Evolutionary conservation across 2,888 invertebrate genomes (phyloP), one percentile per base, ranked within the genome.

Genomic region (Dasypolia templi): DNA sequence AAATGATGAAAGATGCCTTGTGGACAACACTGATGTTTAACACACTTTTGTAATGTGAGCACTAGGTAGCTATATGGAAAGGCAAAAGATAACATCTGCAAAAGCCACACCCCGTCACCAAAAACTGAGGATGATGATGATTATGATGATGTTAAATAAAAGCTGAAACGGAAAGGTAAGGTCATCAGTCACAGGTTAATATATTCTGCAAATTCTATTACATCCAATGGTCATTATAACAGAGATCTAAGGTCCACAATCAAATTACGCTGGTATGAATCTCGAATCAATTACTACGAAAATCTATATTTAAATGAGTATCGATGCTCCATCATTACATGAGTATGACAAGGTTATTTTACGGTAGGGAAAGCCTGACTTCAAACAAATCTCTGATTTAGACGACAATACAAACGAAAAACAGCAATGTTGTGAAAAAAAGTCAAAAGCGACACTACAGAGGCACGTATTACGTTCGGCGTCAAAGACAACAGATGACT

Each of bases 101-200:
- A 78, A 64, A 53, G 32, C 51, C 63, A 82, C 53, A 49, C 7
- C 7, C 9, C 55, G 35, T 69, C 53, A 46, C 70, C 46, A 26
- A 44, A 80, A 73, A 44, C 19, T 35, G 35, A 29, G 49, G 17
- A 76, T 77, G 42, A 51, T 32, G 32, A 49, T 39, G 44, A 53
- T 53, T 22, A 32, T 55, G 19, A 32, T 44, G 29, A 53, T 53
- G n/a, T 7, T 32, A 44, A 76, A 39, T 26, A 53, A 39, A 51
- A 53, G 58, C 77, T 59, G 51, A 69, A 51, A 75, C 17, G 51
- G 42, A 42, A 58, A 70, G 29, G 51, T 44, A 58, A 46, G 46
- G 29, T 42, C 19, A 59, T 44, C 42, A 68, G 56, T 58, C 17
- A 77, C 46, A 76, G 14, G 32, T 17, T 17, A 26, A 22, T 44